Percentiles rank a stretch among this genome's conserved stretches.
phyloP scores from a whole-genome alignment of 2,113 vertebrate species.

The Charadrius vociferus region DNA sequence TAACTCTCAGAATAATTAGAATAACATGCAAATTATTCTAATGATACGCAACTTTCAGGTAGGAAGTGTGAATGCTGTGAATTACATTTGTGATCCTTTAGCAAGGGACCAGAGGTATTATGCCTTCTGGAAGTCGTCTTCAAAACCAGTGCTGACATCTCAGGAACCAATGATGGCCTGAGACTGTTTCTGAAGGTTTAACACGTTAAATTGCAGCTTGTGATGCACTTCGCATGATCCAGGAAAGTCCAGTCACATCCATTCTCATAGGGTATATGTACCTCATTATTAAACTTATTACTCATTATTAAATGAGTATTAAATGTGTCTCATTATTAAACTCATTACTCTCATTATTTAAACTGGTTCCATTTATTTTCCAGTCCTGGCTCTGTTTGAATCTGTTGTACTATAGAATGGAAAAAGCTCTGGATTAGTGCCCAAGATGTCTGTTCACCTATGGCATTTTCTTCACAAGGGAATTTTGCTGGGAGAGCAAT shows the following conservation, averaged over 20 bases:
- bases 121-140: background rate
- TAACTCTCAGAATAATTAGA: background rate
- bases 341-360: background rate
- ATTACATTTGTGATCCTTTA: background rate
- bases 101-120: background rate
- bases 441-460: background rate
- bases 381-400: background rate
- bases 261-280: background rate
- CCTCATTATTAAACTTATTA: background rate
- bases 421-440: background rate
- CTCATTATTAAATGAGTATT: too few species aligned
- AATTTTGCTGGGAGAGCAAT: background rate
- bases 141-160: background rate
- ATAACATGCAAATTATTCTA: background rate
- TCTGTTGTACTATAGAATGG: background rate
- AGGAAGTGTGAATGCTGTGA: background rate
- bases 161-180: background rate
- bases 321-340: too few species aligned
- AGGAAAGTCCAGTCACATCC: background rate
- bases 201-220: background rate
- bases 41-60: background rate
- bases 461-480: background rate
- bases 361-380: background rate
- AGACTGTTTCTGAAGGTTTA: background rate
- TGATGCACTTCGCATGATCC: background rate